Evolutionary conservation across 2,113 vertebrate genomes (phyloP), one percentile per base, ranked within the genome.

Genomic region (Hyperoodon ampullatus): DNA sequence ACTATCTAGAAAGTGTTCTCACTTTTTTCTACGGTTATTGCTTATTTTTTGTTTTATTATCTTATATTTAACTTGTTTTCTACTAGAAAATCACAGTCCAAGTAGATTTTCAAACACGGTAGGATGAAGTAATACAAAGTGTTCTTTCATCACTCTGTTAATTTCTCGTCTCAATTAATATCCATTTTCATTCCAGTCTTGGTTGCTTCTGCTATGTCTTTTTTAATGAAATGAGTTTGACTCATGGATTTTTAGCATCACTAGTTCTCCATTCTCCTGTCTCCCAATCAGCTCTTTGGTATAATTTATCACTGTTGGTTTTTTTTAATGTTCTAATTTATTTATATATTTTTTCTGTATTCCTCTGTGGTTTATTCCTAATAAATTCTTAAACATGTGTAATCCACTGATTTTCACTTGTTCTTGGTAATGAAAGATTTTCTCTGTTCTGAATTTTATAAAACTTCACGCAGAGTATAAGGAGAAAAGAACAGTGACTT

Each of bases 361-460:
- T 61, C 11, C 6, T 44, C 77, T 78, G 16, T 42, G 24, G 16
- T 39, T 23, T 80, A 77, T 93, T 80, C 8, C 16, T 77, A 96
- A 82, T 82, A 66, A 77, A 89, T 91, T 85, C 15, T 83, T 71
- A 71, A 80, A 68, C 1, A 50, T 47, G 30, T 85, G 5, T 65
- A 81, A 94, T 53, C 13, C 7, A 83, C 50, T 61, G 71, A 74
- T 88, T 86, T 93, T 80, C 26, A 90, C 5, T 6, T 90, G 23
- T 83, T 93, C 24, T 86, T 96, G 19, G 4, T 53, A 74, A 44
- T 84, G 21, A 80, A 96, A 50, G 6, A 77, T 83, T 83, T 88
- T 0, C 26, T 80, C 6, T 85, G 11, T 42, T 70, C 13, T 80
- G 5, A n/a, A 50, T 92, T 87, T 90, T 74, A 39, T 87, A 82